phyloP scores from a whole-genome alignment of 2,888 invertebrate genomes.

The Sycophila texana region DNA sequence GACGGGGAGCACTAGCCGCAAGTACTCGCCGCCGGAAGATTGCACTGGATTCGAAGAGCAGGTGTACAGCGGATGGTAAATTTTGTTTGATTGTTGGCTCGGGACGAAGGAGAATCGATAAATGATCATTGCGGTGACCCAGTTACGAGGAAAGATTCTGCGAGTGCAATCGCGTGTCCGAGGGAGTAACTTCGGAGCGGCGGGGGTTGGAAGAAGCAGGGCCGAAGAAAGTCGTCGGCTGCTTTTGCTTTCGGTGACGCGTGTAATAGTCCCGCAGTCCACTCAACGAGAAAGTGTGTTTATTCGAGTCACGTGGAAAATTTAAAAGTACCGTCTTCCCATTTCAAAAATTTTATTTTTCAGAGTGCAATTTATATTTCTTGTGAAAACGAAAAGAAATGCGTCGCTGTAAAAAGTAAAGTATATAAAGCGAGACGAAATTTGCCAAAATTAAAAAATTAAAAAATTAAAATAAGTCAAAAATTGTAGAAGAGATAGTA shows the following conservation, averaged over 20 bases:
- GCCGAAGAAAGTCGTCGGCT: conserved; percentile 23
- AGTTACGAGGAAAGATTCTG: conserved; percentile 12
- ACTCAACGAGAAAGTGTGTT: conserved; percentile 12
- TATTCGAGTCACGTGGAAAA: conserved; percentile 17
- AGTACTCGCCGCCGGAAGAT: neutral
- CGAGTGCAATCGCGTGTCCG: conserved; percentile 19
- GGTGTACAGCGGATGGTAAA: neutral
- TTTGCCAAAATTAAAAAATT: too few relatives aligned
- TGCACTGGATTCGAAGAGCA: neutral
- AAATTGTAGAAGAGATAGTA: too few relatives aligned
- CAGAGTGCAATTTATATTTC: too few relatives aligned
- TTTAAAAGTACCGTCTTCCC: neutral
- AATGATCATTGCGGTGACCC: conserved; percentile 34
- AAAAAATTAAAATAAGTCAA: too few relatives aligned
- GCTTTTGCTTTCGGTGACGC: conserved; percentile 29
- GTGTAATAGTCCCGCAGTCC: conserved; percentile 29
- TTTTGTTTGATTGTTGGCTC: neutral
- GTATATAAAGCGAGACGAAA: too few relatives aligned
- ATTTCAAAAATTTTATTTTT: too few relatives aligned
- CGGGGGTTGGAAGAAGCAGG: conserved; percentile 31
- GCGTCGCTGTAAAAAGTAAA: too few relatives aligned
- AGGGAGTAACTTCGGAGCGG: conserved; percentile 39
- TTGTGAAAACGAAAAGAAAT: too few relatives aligned
- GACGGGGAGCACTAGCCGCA: too few relatives aligned
- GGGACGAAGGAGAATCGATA: conserved; percentile 7